Evolutionary conservation across 2,113 vertebrate species (phyloP), one percentile per base, ranked within the genome.

Genomic region (Aramus guarauna): DNA sequence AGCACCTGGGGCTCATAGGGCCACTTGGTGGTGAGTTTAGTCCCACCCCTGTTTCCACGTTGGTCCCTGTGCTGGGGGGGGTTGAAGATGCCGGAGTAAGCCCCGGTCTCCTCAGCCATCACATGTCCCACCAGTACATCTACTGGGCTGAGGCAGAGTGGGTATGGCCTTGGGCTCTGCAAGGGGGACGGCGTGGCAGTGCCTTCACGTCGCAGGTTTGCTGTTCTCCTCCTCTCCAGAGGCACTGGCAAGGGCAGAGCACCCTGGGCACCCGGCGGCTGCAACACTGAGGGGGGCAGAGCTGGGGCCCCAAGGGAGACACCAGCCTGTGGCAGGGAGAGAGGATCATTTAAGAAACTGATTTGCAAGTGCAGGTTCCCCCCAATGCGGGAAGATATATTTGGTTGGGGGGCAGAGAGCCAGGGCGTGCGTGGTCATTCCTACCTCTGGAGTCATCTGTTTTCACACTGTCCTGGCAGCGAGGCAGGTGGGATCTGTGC

Each of bases 301-400:
- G 34, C 48, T 75, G 75, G 36, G 52, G 9, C 19, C 37, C 23
- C 0, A 0, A 59, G 22, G 24, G 20, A 53, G 14, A 69, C 39
- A 30, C 7, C 0, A 2, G 9, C 41, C 23, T 1, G 0, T 39
- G 45, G 11, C 2, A 2, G 34, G 5, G 6, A 5, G 0, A 29
- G 18, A 76, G 45, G 69, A 12, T 81, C 7, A 4, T 81, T 72
- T 29, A 47, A 88, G n/a, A 26, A 69, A 8, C 15, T 37, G 20
- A 22, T 81, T 90, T 91, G 30, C 12, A 66, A 27, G 4, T 34
- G 21, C 64, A 39, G 10, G 15, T 39, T 90, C 11, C 29, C 14
- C 9, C 18, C 19, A 34, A 4, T 24, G 39, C 23, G 45, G 23
- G 19, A 17, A 81, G 19, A 5, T 74, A 6, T 43, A 56, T 66